Percentiles rank a stretch among this genome's conserved stretches.
Evolutionary conservation across 2,888 invertebrate species (phyloP).

Genomic region (Rhynchonema sp.): DNA sequence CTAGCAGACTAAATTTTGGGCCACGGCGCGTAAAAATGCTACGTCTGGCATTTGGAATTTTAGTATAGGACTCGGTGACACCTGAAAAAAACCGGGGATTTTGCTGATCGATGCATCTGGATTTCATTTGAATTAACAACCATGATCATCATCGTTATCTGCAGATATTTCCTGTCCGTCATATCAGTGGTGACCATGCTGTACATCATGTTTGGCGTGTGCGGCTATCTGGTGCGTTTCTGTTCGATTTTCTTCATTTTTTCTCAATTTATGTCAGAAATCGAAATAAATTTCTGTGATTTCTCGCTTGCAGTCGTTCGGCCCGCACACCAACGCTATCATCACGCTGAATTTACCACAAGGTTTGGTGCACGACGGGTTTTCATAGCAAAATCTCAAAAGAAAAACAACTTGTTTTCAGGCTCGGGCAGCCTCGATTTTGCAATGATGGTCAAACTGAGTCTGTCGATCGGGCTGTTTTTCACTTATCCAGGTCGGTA

Average conservation of each 20-base stretch:
- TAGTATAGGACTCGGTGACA: too few relatives aligned
- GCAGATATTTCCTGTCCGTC: constrained; percentile 29
- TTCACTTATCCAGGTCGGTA: constrained; percentile 33
- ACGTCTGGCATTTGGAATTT: too few relatives aligned
- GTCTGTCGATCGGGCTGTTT: constrained; percentile 32
- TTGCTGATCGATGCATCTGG: too few relatives aligned
- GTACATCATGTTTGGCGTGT: constrained; percentile 33
- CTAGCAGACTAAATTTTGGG: too few relatives aligned
- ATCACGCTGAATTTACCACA: constrained; percentile 33
- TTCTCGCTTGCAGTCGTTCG: constrained; percentile 27
- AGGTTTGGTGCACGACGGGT: too few relatives aligned
- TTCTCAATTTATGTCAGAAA: not conserved
- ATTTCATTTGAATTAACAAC: too few relatives aligned
- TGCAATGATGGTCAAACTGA: constrained; percentile 32
- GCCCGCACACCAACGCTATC: constrained; percentile 31
- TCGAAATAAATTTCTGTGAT: not conserved
- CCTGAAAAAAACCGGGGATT: too few relatives aligned
- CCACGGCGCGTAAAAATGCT: too few relatives aligned
- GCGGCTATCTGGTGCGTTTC: constrained; percentile 31
- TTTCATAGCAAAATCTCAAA: too few relatives aligned
- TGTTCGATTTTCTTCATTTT: too few relatives aligned
- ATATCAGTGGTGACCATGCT: constrained; percentile 29
- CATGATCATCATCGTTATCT: too few relatives aligned
- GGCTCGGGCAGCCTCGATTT: constrained; percentile 23
- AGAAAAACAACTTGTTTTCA: too few relatives aligned